Conservation (phyloP, 1,140 invertebrate genomes). For the Anastrepha ludens region DNA sequence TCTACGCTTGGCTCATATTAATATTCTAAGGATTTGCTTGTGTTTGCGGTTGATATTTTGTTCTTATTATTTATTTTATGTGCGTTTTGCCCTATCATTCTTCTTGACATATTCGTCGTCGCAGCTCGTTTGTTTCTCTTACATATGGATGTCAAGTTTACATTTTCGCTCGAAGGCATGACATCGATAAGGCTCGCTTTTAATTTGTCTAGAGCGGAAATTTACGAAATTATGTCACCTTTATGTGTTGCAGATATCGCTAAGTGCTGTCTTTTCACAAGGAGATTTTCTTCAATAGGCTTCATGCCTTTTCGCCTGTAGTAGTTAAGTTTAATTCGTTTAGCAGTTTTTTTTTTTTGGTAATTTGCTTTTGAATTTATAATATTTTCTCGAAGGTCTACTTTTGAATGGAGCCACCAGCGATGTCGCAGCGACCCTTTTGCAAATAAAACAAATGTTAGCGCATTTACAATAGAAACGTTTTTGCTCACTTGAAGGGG, state of each 20-base stretch:
- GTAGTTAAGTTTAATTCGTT: neutral
- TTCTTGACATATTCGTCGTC: neutral
- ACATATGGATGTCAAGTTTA: neutral
- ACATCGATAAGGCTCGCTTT: neutral
- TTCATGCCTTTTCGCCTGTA: neutral
- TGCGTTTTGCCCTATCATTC: neutral
- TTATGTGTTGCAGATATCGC: neutral
- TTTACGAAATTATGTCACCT: neutral
- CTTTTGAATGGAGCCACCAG: neutral
- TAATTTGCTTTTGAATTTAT: neutral
- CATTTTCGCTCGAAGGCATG: neutral
- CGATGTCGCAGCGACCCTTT: slow-evolving; percentile 1
- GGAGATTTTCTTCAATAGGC: neutral
- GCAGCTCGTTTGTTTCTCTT: neutral
- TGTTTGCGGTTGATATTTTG: too few relatives aligned
- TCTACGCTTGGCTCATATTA: too few relatives aligned
- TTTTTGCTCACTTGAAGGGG: too few relatives aligned
- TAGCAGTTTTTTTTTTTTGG: too few relatives aligned
- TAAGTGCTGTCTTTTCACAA: neutral
- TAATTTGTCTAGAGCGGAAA: neutral
- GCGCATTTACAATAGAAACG: too few relatives aligned
- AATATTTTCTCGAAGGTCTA: neutral
- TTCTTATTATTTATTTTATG: neutral
- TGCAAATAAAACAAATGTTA: neutral
- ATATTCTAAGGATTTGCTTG: too few relatives aligned